Evolutionary conservation across 1,140 invertebrate genomes (phyloP).

Genomic region (Aphaenogaster rudis): DNA sequence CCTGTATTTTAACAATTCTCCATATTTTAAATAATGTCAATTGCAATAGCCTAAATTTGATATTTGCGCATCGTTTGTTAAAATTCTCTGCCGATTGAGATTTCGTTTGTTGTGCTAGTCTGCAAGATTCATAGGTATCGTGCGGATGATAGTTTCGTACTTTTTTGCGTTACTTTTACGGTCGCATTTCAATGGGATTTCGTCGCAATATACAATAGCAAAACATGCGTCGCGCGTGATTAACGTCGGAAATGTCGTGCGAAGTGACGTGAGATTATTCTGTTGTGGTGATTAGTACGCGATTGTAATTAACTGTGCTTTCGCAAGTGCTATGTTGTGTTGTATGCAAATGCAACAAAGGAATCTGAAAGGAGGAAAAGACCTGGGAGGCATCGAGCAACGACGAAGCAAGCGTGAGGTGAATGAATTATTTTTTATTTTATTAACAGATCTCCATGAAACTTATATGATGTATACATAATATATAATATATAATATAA

Average conservation of each 20-base stretch:
- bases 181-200: neutral
- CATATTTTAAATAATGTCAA: neutral
- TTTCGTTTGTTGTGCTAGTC: neutral
- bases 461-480: neutral
- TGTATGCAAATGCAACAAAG: neutral
- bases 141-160: neutral
- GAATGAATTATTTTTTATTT: neutral
- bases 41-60: neutral
- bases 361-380: neutral
- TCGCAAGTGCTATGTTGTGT: neutral
- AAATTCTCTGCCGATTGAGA: neutral
- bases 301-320: conserved; percentile 12
- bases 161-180: neutral
- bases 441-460: neutral
- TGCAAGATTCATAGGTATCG: neutral
- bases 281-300: neutral
- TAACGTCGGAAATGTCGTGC: conserved; percentile 4
- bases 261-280: conserved; percentile 2
- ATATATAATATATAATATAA: neutral
- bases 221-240: neutral
- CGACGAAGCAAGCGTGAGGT: neutral
- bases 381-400: neutral
- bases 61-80: neutral
- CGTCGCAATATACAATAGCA: neutral
- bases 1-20: neutral